Evolutionary conservation across 1,140 invertebrate species (phyloP), one percentile per base, ranked within the genome.

Genomic region (Propsilocerus akamusi): DNA sequence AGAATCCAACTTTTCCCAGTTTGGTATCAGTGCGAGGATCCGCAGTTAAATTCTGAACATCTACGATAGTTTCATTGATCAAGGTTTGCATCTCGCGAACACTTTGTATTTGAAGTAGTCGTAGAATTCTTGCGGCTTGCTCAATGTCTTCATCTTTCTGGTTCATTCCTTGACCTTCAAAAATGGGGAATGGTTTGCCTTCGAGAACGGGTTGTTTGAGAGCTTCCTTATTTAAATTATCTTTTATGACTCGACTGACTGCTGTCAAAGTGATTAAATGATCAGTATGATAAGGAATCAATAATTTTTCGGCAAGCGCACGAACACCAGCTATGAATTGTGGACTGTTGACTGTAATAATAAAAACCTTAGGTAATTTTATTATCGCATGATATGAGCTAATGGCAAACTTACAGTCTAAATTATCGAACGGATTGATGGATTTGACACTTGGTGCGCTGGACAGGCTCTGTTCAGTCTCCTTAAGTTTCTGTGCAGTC

Each of bases 1-100:
- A 60, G 50, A 61, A 62, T 53, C 95, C 94, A 58, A 97, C 91
- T 79, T 91, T 86, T 49, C 93, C 93, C 23, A 98, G 70, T 63
- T 78, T 83, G 3, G 90, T 92, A 62, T 98, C 92, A 58, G 94
- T 97, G 71, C 94, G 94, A 10, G 95, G 95, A 77, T 98, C 85
- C 7, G 94, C 93, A 12, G 94, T 97, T 7, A 41, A 73, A 52
- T 70, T 78, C 73, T 98, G 95, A 2, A 95, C 86, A 51, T 76
- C 74, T 3, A 97, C 94, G 60, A 98, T 83, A 3, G 84, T 80
- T 68, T 94, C 86, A 68, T 98, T 98, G 28, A 97, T 95, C 59
- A 80, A 80, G 0, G 92, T 97, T 68, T 98, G 95, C 22, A 97
- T 72, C 54, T 91, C 75, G 54, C 93, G 71, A 6, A 97, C 66